Evolutionary conservation across 1,140 invertebrate genomes (phyloP), one percentile per base, ranked within the genome.

Genomic region (Thereuonema tuberculata): DNA sequence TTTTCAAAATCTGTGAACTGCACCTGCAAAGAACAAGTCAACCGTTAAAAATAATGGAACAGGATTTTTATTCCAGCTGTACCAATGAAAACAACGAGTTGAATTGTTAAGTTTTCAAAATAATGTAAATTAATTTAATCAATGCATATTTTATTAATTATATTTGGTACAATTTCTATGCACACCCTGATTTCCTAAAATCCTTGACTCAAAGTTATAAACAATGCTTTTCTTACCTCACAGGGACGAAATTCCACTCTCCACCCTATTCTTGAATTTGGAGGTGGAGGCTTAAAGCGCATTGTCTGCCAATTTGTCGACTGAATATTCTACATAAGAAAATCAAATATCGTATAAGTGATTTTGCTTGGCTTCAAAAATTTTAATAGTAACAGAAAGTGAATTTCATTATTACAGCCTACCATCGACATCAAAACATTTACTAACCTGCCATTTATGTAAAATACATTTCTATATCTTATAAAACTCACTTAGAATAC

Each of bases 281-380:
- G 86, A 23, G 92, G 90, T 59, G 97, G 96, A 49, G 94, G 93
- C 75, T 99, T 99, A 75, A 99, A 99, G 20, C 97, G 80, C 96
- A 99, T 98, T 9, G 95, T 98, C 79, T 99, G 96, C 97, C 97
- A 99, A 77, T 99, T 99, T 3, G 97, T 99, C 0, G 95, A 98
- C 74, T 99, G 97, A 67, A 99, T 97, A 71, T 98, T 99, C 89
- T 94, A 69, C 9, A 67, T 67, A 60, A 27, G n/a, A n/a, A n/a
- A n/a, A n/a, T n/a, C n/a, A n/a, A n/a, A n/a, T n/a, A n/a, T n/a
- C n/a, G n/a, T n/a, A n/a, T n/a, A n/a, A n/a, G n/a, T n/a, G n/a
- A n/a, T n/a, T n/a, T n/a, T n/a, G n/a, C n/a, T n/a, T n/a, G n/a
- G n/a, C n/a, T 53, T 24, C 24, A 23, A 24, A 31, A 56, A 20